A percentile compares a stretch with the other conserved stretches of the same genome.
phyloP scores from a whole-genome alignment of 2,888 invertebrate species.

The Latrodectus elegans region DNA sequence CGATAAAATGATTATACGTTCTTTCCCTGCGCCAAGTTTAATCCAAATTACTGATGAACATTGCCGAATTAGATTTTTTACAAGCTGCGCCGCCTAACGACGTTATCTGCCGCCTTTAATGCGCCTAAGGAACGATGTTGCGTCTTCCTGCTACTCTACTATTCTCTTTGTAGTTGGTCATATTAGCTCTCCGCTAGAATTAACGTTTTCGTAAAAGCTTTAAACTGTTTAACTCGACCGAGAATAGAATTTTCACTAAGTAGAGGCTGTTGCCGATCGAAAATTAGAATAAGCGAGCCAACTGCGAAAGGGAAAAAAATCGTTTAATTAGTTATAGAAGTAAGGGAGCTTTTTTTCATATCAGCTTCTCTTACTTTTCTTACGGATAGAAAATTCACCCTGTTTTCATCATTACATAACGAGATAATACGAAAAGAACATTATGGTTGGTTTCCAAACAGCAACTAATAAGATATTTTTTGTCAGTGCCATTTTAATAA shows the following conservation, averaged over 20 bases:
- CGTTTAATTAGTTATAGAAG: slow-evolving; percentile 66
- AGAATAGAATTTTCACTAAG: slow-evolving; percentile 69
- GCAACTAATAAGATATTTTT: slow-evolving; percentile 59
- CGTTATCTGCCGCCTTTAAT: slow-evolving; percentile 66
- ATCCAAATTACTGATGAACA: slow-evolving; percentile 70
- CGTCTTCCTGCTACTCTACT: slow-evolving; percentile 44
- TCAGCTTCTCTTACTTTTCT: background rate
- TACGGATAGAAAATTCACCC: slow-evolving; percentile 45
- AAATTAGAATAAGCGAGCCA: slow-evolving; percentile 62
- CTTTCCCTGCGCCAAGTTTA: slow-evolving; percentile 68
- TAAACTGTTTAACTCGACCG: slow-evolving; percentile 68
- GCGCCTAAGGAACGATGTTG: slow-evolving; percentile 57
- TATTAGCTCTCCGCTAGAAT: slow-evolving; percentile 66
- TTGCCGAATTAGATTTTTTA: slow-evolving; percentile 69
- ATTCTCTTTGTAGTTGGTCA: slow-evolving; percentile 68
- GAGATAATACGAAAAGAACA: slow-evolving; percentile 65
- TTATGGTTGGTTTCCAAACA: slow-evolving; percentile 52
- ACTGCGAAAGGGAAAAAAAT: slow-evolving; percentile 50
- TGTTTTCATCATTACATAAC: slow-evolving; percentile 66
- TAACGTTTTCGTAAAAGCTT: slow-evolving; percentile 69
- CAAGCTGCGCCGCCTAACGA: slow-evolving; percentile 64
- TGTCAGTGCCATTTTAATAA: slow-evolving; percentile 62
- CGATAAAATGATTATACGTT: slow-evolving; percentile 69
- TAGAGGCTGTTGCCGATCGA: slow-evolving; percentile 56
- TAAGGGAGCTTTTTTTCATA: slow-evolving; percentile 25